Percentiles rank a stretch among this genome's conserved stretches.
Evolutionary conservation across 64 coral and sea anemone genomes (phyloP).

Genomic region (Cladopsammia gracilis): DNA sequence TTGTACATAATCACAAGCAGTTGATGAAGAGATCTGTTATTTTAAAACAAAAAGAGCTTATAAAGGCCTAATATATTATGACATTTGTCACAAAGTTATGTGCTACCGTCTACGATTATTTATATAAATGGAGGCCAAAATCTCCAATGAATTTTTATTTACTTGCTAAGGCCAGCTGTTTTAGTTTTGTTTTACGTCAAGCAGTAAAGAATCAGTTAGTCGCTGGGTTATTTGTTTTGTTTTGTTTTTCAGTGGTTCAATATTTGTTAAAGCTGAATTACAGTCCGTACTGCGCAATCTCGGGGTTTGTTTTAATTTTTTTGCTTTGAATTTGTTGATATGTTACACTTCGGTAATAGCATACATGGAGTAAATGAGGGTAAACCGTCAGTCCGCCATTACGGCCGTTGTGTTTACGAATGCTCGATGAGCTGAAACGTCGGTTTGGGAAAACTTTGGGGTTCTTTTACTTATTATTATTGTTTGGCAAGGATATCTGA

Average conservation of each 20-base stretch:
- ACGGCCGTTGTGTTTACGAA: no score
- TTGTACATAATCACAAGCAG: background rate
- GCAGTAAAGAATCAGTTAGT: background rate
- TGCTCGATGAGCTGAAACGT: no score
- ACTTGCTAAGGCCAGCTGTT: background rate
- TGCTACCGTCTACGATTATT: background rate
- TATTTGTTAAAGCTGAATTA: no score
- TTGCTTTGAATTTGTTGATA: no score
- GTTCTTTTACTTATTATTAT: no score
- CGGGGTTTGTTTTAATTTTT: no score
- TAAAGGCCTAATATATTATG: constrained; percentile 14
- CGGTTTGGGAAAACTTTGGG: no score
- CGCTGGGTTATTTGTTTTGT: background rate
- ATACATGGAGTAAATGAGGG: no score
- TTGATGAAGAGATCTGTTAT: background rate
- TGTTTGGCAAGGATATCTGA: no score
- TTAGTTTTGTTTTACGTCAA: background rate
- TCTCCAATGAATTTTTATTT: background rate
- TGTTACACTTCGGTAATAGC: no score
- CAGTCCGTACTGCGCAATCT: no score
- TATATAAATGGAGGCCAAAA: background rate
- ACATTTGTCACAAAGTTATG: background rate
- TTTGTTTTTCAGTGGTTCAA: background rate
- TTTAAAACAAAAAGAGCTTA: constrained; percentile 7
- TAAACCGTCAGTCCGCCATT: no score